Evolutionary conservation across 2,113 vertebrate species (phyloP).

Genomic region (Aegithalos caudatus): DNA sequence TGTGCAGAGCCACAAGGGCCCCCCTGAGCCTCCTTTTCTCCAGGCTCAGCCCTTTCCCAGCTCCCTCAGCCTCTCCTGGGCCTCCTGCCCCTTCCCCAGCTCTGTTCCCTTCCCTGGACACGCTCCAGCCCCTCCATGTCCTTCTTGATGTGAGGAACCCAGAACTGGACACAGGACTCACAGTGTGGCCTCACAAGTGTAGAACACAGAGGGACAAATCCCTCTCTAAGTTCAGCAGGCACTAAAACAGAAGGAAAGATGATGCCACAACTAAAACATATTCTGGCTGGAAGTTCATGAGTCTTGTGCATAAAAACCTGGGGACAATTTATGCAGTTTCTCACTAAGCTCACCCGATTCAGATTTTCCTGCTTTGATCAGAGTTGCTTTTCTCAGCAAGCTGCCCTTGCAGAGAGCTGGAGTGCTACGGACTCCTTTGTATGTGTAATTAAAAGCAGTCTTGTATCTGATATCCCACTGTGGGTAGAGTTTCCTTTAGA

Average conservation of each 20-base stretch:
- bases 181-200: background rate
- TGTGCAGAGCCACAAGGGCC: background rate
- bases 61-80: background rate
- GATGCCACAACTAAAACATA: background rate
- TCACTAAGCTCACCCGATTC: background rate
- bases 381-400: constrained; percentile 27
- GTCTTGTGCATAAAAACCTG: background rate
- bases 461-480: background rate
- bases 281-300: background rate
- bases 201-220: background rate
- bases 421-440: background rate
- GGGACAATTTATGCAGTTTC: background rate
- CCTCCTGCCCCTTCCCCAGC: background rate
- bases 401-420: background rate
- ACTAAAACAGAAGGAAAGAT: background rate
- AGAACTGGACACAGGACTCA: background rate
- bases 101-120: rapidly evolving
- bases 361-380: constrained; percentile 17
- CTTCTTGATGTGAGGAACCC: background rate
- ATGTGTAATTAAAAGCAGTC: constrained; percentile 9
- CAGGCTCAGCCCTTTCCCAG: background rate
- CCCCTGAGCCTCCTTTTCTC: background rate
- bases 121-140: rapidly evolving
- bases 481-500: background rate
- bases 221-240: background rate